phyloP scores from a whole-genome alignment of 1,140 invertebrate species.

The Hypsibius dujardini region DNA sequence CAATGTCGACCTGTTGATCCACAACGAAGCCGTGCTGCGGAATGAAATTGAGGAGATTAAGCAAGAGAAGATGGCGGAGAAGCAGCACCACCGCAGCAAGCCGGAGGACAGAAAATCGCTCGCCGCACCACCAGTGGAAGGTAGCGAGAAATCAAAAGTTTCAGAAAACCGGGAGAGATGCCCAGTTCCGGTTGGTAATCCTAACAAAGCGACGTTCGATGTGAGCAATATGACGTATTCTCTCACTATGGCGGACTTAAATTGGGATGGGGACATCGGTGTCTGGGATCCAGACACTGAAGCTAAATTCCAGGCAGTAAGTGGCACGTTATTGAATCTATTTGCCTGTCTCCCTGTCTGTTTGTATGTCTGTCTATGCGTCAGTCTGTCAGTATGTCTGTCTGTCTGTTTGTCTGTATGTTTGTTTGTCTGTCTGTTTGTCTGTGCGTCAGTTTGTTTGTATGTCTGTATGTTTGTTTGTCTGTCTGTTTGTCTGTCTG shows the following conservation, averaged over 20 bases:
- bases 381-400: not conserved
- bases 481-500: not conserved
- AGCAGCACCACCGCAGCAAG: not conserved
- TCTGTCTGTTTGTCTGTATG: not conserved
- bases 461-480: not conserved
- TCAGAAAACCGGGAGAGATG: not conserved
- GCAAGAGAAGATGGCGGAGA: not conserved
- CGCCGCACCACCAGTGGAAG: not conserved
- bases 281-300: too few relatives aligned
- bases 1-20: not conserved
- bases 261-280: not conserved
- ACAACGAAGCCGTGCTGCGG: not conserved
- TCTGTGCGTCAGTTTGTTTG: not conserved
- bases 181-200: not conserved
- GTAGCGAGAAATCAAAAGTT: not conserved
- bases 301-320: too few relatives aligned
- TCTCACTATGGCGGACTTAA: not conserved
- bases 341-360: conserved; percentile 27
- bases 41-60: not conserved
- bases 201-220: conserved; percentile 1
- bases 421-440: too few relatives aligned
- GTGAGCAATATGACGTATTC: conserved; percentile 1
- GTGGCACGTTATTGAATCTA: too few relatives aligned
- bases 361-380: too few relatives aligned
- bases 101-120: not conserved